Conservation (phyloP, 2,888 invertebrate genomes). For the Priocnemis perturbator region DNA sequence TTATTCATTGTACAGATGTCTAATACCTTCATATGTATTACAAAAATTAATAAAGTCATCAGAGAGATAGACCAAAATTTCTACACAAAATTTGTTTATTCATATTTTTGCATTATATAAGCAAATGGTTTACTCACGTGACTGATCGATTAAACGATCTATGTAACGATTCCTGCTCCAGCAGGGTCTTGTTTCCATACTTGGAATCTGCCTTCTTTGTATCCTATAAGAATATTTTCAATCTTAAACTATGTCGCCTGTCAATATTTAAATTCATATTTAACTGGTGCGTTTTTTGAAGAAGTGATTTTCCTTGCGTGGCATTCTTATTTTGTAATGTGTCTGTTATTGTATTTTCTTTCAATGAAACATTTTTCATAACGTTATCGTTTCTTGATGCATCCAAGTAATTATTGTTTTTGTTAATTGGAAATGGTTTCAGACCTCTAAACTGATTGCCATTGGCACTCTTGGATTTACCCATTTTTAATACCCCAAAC, state of each 20-base stretch:
- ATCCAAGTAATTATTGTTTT: not conserved
- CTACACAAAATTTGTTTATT: no score
- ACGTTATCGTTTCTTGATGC: not conserved
- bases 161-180: constrained; percentile 53
- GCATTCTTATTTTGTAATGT: not conserved
- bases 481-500: not conserved
- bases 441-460: no score
- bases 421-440: not conserved
- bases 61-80: no score
- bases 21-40: not conserved
- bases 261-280: not conserved
- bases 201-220: constrained; percentile 37
- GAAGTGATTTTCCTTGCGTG: not conserved
- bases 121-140: constrained; percentile 38
- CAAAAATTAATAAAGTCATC: no score
- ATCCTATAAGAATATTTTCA: not conserved
- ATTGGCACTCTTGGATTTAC: not conserved
- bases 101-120: no score
- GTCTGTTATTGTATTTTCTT: not conserved
- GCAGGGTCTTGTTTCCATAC: constrained; percentile 45
- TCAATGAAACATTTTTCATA: not conserved
- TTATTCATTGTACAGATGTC: not conserved
- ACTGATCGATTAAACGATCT: constrained; percentile 51
- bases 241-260: not conserved
- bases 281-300: not conserved